Conservation (phyloP, 1,140 invertebrate genomes). For the Myzus persicae region DNA sequence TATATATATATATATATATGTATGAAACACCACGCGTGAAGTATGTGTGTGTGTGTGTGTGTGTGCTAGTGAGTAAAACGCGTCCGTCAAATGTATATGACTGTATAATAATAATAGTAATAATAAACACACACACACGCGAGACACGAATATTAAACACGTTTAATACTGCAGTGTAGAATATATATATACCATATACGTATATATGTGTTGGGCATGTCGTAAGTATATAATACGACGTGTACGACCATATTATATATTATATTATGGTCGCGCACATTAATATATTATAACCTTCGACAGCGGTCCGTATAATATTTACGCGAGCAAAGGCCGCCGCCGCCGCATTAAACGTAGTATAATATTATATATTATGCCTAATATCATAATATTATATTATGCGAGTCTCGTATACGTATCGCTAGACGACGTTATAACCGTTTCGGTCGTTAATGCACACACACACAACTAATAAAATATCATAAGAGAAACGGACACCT, state of each 20-base stretch:
- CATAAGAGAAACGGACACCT: not conserved
- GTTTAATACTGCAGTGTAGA: no score
- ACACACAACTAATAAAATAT: not conserved
- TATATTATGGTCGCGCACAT: not conserved
- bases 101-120: not conserved
- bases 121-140: not conserved
- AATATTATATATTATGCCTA: no score
- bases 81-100: not conserved
- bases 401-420: not conserved
- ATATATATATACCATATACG: not conserved
- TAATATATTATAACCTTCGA: constrained; percentile 18
- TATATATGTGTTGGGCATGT: not conserved
- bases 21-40: not conserved
- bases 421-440: not conserved
- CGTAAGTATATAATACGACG: not conserved
- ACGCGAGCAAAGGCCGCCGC: not conserved
- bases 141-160: not conserved
- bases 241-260: not conserved
- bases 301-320: not conserved
- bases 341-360: not conserved
- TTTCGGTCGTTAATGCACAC: not conserved
- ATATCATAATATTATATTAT: not conserved
- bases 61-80: not conserved
- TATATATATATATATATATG: no score
- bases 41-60: no score